Percentiles rank a stretch among this genome's conserved stretches.
Evolutionary conservation across 2,797 vertebrate genomes (phyloP).

Genomic region (Tinamus major): DNA sequence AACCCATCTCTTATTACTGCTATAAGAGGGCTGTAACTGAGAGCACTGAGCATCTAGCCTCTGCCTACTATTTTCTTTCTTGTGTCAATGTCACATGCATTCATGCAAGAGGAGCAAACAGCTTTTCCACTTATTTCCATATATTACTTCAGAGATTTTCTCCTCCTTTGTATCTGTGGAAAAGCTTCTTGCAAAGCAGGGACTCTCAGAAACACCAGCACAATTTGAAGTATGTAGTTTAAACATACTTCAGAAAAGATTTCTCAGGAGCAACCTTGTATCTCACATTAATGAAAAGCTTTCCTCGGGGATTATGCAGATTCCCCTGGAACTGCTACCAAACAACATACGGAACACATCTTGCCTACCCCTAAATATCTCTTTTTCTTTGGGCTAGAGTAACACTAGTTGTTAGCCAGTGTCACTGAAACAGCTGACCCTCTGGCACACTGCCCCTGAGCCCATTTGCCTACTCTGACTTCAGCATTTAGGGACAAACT

Average conservation of each 20-base stretch:
- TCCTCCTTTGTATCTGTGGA: background rate
- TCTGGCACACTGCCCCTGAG: background rate
- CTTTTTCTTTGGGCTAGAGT: background rate
- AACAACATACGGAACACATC: background rate
- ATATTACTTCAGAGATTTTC: constrained; percentile 36
- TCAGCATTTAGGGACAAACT: background rate
- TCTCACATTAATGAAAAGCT: constrained; percentile 42
- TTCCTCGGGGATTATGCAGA: constrained; percentile 31
- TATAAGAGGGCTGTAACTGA: background rate
- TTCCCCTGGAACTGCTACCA: background rate
- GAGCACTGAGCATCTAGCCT: constrained; percentile 5
- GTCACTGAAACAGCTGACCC: background rate
- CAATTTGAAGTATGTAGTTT: constrained; percentile 42
- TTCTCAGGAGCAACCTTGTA: constrained; percentile 25
- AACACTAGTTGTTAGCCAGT: background rate
- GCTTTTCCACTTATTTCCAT: constrained; percentile 19
- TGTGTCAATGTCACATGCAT: constrained; percentile 11
- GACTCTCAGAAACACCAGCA: constrained; percentile 7
- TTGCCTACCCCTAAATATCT: background rate
- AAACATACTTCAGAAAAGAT: constrained; percentile 48
- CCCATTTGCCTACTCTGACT: background rate
- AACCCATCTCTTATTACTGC: background rate
- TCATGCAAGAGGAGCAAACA: constrained; percentile 34
- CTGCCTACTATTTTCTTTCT: background rate
- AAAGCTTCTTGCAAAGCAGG: constrained; percentile 13